These are phyloP conservation scores for Platycnemis pennipes DNA, from an alignment of 2,888 invertebrate genomes.

Conservation along the genomic window DNA sequence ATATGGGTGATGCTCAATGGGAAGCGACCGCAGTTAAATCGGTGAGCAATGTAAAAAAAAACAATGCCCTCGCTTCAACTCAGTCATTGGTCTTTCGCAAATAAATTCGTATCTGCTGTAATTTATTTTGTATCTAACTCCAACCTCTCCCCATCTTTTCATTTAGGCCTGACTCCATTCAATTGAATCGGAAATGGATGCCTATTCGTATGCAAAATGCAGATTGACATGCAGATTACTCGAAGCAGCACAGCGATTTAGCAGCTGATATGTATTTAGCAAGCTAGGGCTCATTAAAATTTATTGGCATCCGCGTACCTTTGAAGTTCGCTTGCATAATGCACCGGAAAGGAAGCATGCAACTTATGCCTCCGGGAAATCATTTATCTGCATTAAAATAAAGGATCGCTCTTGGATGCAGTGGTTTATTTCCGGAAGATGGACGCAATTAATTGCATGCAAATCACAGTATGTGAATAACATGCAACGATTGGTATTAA, in stretches of 20 bases:
- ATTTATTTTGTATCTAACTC: not conserved
- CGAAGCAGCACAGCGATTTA: not conserved
- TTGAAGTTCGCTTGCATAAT: not conserved
- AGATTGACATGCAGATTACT: conserved; percentile 1
- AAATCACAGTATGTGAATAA: not conserved
- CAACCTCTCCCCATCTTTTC: not conserved
- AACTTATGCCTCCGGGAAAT: not conserved
- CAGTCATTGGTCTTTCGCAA: not conserved
- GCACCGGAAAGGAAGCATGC: not conserved
- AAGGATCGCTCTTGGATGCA: not conserved
- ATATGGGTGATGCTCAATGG: not conserved
- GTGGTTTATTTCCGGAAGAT: not conserved
- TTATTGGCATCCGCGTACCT: not conserved
- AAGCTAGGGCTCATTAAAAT: not conserved
- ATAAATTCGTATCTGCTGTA: not conserved
- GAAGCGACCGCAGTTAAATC: not conserved
- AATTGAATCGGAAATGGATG: conserved; percentile 5
- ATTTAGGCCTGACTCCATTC: not conserved
- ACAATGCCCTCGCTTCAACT: not conserved
- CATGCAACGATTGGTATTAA: no score
- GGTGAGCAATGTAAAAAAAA: not conserved
- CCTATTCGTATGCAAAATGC: not conserved
- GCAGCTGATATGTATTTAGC: not conserved
- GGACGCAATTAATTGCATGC: not conserved
- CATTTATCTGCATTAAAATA: not conserved